These are phyloP conservation scores for Lottia scabra DNA, from an alignment of 2,888 invertebrate species.

Conservation along the genomic window DNA sequence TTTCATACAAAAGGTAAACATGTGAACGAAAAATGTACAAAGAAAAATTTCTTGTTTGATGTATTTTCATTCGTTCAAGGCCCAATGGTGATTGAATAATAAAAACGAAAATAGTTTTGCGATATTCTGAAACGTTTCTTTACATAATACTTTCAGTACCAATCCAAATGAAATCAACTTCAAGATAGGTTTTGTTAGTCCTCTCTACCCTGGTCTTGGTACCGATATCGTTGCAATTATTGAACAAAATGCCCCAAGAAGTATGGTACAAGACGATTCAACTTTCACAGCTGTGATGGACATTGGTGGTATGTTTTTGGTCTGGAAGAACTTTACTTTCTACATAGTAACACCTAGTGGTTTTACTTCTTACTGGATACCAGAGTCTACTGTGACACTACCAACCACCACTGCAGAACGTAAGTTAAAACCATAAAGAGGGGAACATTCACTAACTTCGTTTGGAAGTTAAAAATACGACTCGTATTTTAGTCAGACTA, in stretches of 20 bases:
- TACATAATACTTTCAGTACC: not conserved
- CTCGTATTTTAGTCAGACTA: too few relatives aligned
- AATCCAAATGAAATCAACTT: constrained; percentile 4
- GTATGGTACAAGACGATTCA: not conserved
- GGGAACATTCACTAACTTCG: too few relatives aligned
- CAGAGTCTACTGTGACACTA: not conserved
- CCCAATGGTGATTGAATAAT: too few relatives aligned
- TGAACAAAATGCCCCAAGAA: constrained; percentile 6
- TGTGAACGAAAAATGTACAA: too few relatives aligned
- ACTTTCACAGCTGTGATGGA: constrained; percentile 5
- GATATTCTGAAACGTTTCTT: too few relatives aligned
- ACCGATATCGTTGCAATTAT: constrained; percentile 8
- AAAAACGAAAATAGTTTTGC: too few relatives aligned
- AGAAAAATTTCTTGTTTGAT: too few relatives aligned
- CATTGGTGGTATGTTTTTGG: constrained; percentile 10
- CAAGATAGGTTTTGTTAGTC: constrained; percentile 10
- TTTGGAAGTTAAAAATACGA: too few relatives aligned
- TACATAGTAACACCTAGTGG: constrained; percentile 10
- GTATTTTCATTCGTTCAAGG: too few relatives aligned
- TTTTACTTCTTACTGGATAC: constrained; percentile 2
- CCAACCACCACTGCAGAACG: not conserved
- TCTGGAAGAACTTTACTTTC: constrained; percentile 16
- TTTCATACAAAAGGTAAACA: too few relatives aligned
- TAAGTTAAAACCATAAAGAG: too few relatives aligned
- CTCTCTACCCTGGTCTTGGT: constrained; percentile 12